A percentile compares a stretch with the other conserved stretches of the same genome.
phyloP scores from a whole-genome alignment of 2,888 invertebrate genomes.

The Xestobium rufovillosum region DNA sequence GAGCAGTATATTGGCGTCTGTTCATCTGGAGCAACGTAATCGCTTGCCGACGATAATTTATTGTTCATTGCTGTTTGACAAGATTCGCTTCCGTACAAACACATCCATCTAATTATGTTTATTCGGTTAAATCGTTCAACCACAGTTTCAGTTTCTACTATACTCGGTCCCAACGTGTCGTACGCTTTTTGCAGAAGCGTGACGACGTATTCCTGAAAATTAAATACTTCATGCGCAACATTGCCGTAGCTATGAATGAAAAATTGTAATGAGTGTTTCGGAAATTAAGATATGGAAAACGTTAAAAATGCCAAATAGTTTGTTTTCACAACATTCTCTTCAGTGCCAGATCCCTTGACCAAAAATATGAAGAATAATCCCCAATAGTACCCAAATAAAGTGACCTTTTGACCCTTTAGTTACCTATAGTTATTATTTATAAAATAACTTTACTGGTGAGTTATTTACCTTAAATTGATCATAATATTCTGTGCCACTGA shows the following conservation, averaged over 20 bases:
- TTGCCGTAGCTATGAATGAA: too few species aligned
- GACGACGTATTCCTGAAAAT: neutral
- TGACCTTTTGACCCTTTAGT: too few species aligned
- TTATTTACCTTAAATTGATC: neutral
- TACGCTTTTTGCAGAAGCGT: neutral
- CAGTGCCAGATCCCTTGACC: too few species aligned
- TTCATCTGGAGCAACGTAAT: neutral
- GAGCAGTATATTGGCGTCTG: neutral
- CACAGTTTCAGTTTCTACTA: neutral
- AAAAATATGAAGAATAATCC: too few species aligned
- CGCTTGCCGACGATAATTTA: neutral
- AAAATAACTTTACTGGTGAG: too few species aligned
- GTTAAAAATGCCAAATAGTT: too few species aligned
- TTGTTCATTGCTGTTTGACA: neutral
- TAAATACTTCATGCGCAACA: too few species aligned
- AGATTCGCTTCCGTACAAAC: neutral
- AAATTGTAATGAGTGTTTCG: too few species aligned
- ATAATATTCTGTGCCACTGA: neutral
- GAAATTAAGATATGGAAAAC: too few species aligned
- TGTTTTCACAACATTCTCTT: too few species aligned
- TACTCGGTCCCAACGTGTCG: neutral
- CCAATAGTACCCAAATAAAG: too few species aligned
- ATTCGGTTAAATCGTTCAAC: neutral
- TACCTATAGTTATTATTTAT: too few species aligned
- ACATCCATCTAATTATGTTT: slow-evolving; percentile 1